phyloP scores from a whole-genome alignment of 1,140 invertebrate species.

The Apis dorsata region DNA sequence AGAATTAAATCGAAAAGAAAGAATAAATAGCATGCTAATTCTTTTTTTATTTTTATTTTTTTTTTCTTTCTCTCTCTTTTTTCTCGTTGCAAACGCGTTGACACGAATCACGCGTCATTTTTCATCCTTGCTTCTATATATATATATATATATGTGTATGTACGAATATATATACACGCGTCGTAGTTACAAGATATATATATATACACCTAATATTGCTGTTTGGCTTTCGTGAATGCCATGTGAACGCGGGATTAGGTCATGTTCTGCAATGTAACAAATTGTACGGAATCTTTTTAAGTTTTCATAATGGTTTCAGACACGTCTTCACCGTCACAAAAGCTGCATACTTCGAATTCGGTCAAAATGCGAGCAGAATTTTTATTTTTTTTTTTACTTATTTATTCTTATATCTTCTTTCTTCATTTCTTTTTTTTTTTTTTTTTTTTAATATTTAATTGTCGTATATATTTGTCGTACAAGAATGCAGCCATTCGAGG shows the following conservation, averaged over 20 bases:
- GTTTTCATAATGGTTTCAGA: neutral
- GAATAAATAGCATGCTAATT: neutral
- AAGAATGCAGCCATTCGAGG: neutral
- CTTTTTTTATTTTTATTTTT: neutral
- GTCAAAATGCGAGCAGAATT: neutral
- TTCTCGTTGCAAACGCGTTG: slow-evolving; percentile 35
- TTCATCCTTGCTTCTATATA: neutral
- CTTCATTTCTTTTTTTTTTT: neutral
- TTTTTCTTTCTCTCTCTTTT: neutral
- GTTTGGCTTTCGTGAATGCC: slow-evolving; percentile 67
- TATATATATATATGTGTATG: slow-evolving; percentile 9
- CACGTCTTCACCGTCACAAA: neutral
- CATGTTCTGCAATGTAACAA: slow-evolving; percentile 46
- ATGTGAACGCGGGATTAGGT: slow-evolving; percentile 51
- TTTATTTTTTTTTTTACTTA: too few species aligned
- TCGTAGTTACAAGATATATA: slow-evolving; percentile 75
- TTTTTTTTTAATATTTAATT: neutral
- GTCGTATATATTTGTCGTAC: neutral
- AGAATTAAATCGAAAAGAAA: slow-evolving; percentile 8
- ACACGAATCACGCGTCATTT: slow-evolving; percentile 32
- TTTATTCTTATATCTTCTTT: too few species aligned
- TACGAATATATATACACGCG: slow-evolving; percentile 63
- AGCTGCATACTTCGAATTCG: neutral
- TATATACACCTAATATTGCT: slow-evolving; percentile 78
- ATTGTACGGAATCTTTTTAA: slow-evolving; percentile 37